phyloP scores from a whole-genome alignment of 2,888 invertebrate species.

The Nephrotoma guestfalica region DNA sequence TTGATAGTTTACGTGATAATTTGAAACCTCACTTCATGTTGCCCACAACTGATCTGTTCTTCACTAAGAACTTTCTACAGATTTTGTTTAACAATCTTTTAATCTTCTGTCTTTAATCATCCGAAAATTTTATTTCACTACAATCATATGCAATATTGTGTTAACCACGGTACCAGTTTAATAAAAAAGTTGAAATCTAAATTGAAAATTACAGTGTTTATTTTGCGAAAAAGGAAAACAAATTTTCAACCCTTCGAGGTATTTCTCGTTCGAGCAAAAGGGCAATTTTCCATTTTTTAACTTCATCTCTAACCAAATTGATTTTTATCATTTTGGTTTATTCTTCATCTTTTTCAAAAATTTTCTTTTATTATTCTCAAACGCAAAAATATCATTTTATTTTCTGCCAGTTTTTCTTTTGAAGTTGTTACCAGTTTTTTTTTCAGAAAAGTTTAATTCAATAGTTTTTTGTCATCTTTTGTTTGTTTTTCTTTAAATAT shows the following conservation, averaged over 20 bases:
- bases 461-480: not conserved
- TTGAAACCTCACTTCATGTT: too few species aligned
- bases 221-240: not conserved
- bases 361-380: not conserved
- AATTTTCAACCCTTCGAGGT: not conserved
- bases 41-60: too few species aligned
- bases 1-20: too few species aligned
- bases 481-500: not conserved
- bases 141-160: too few species aligned
- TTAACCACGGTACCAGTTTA: not conserved
- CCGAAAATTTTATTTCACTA: too few species aligned
- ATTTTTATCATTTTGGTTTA: not conserved
- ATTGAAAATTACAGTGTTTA: not conserved
- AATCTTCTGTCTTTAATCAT: too few species aligned
- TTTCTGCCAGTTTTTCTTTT: not conserved
- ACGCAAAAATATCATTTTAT: not conserved
- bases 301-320: not conserved
- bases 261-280: not conserved
- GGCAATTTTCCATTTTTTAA: not conserved
- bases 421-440: not conserved
- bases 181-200: not conserved
- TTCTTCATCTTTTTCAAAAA: not conserved
- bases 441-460: not conserved
- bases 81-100: too few species aligned
- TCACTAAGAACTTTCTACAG: too few species aligned